Base-by-base conservation (phyloP, 1,140 invertebrate species). In the Leptopilina boulardi region DNA sequence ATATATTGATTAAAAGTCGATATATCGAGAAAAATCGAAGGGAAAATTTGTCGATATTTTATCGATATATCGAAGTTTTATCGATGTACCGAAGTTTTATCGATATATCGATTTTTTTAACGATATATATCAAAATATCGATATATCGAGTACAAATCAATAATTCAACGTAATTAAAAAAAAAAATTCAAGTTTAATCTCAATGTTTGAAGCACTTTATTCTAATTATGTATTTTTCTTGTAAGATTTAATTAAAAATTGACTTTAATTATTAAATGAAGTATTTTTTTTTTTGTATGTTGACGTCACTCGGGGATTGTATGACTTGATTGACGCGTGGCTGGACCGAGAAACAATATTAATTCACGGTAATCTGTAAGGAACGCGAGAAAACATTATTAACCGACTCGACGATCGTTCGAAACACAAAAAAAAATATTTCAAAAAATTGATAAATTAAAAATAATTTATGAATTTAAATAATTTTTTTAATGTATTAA, bases 321-420 rank as follows among this genome's bases (percentile, higher is more conserved):
- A 84, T 79, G 89, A 84, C 84, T 86, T 75, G 30, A 79, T 82
- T 87, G 87, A 88, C 87, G 90, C 83, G 90, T 91, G 90, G 90
- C 90, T 91, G 90, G 90, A 91, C 90, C 89, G 89, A 91, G 90
- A 91, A 91, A 91, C 89, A 91, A 91, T 91, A 91, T 88, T 89
- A 83, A 80, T 79, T 83, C 75, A 81, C 77, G 72, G 78, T 85
- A 81, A 83, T 81, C 75, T 74, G 77, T 83, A 81, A 81, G 80
- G 80, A 81, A 83, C 80, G 84, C 82, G 84, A 84, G 85, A 86
- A 86, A 51, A 83, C 80, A 81, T 83, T 87, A 87, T 87, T 86
- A 88, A 87, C 86, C 84, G 86, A 87, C 75, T 80, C 81, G 84
- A 84, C 77, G 84, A 84, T 82, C 84, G 82, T 83, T 89, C 83